phyloP scores from a whole-genome alignment of 1,140 invertebrate genomes.

The Agrilus planipennis region DNA sequence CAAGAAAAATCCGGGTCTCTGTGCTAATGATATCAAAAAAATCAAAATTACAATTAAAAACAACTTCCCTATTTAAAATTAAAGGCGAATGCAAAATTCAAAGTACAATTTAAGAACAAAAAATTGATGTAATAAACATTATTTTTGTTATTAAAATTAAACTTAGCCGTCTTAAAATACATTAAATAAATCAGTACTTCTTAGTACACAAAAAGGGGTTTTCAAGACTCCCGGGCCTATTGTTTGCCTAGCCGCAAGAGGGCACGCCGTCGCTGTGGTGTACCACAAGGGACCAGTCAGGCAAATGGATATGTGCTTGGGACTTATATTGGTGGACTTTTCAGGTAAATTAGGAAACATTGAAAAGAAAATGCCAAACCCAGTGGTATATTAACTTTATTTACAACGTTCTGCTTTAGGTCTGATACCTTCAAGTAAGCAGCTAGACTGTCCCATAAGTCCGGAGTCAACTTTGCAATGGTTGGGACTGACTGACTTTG shows the following conservation, averaged over 20 bases:
- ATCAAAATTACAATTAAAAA: too few relatives aligned
- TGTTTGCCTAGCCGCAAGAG: slow-evolving; percentile 48
- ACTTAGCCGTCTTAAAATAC: too few relatives aligned
- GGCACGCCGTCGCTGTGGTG: slow-evolving; percentile 59
- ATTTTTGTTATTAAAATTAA: too few relatives aligned
- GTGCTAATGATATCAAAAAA: too few relatives aligned
- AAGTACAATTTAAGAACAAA: too few relatives aligned
- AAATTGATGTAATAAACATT: too few relatives aligned
- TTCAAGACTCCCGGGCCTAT: slow-evolving; percentile 61
- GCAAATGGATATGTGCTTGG: slow-evolving; percentile 45
- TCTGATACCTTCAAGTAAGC: slow-evolving; percentile 29
- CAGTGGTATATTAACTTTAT: too few relatives aligned
- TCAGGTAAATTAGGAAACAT: slow-evolving; percentile 28
- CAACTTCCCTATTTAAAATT: too few relatives aligned
- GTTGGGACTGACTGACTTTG: slow-evolving; percentile 74
- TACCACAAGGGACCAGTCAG: slow-evolving; percentile 51
- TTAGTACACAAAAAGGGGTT: slow-evolving; percentile 75
- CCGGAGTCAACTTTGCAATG: slow-evolving; percentile 59
- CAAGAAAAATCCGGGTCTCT: slow-evolving; percentile 84
- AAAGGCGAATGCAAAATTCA: too few relatives aligned
- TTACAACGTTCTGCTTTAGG: slow-evolving; percentile 6
- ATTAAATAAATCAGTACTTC: too few relatives aligned
- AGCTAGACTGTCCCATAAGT: slow-evolving; percentile 53
- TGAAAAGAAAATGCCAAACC: too few relatives aligned
- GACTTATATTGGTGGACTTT: slow-evolving; percentile 39